A percentile compares a stretch with the other conserved stretches of the same genome.
Evolutionary conservation across 2,797 vertebrate species (phyloP).

Genomic region (Bovichtus variegatus): DNA sequence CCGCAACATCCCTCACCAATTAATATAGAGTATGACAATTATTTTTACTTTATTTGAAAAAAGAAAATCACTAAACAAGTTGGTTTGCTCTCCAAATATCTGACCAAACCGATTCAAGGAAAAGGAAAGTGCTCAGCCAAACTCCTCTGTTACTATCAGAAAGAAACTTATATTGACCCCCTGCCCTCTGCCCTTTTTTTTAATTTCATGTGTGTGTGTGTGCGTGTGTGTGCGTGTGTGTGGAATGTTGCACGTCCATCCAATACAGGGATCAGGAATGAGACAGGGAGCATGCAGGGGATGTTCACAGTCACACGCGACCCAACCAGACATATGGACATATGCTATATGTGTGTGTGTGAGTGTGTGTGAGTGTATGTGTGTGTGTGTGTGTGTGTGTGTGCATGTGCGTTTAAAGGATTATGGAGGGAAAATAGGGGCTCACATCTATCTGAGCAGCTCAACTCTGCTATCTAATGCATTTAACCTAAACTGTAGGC

Average conservation of each 20-base stretch:
- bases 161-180: not conserved
- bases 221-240: slow-evolving; percentile 7
- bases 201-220: not conserved
- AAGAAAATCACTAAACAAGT: not conserved
- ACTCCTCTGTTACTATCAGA: not conserved
- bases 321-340: slow-evolving; percentile 71
- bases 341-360: slow-evolving; percentile 59
- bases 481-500: not conserved
- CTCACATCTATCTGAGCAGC: slow-evolving; percentile 20
- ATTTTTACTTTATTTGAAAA: not conserved
- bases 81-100: not conserved
- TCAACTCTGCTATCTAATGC: not conserved
- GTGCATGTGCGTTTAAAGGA: slow-evolving; percentile 8
- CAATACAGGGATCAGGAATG: slow-evolving; percentile 60
- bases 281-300: slow-evolving; percentile 58
- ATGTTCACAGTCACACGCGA: slow-evolving; percentile 65
- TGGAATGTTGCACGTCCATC: slow-evolving; percentile 30
- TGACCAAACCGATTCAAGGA: not conserved
- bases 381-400: slow-evolving; percentile 31
- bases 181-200: not conserved
- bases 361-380: not conserved
- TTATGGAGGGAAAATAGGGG: slow-evolving; percentile 16
- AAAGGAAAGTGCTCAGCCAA: not conserved
- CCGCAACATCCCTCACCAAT: not conserved
- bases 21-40: not conserved